A percentile compares a stretch with the other conserved stretches of the same genome.
These are phyloP conservation scores for Zosterops lateralis DNA, from an alignment of 2,113 vertebrate genomes.

Conservation along the genomic window DNA sequence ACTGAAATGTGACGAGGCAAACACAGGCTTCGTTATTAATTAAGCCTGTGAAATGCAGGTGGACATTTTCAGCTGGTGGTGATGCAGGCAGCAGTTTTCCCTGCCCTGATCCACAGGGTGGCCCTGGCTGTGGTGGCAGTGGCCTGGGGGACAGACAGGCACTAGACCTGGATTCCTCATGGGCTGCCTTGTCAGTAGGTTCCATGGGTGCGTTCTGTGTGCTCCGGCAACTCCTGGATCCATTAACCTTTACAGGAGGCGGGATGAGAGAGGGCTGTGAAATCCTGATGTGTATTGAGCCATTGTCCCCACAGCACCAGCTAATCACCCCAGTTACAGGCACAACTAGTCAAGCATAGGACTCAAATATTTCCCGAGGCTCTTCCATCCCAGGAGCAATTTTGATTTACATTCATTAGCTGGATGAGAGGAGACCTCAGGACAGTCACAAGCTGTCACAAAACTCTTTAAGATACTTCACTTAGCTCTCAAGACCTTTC, in stretches of 20 bases:
- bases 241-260: neutral
- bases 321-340: neutral
- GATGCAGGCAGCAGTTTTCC: neutral
- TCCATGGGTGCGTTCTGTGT: neutral
- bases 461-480: neutral
- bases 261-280: neutral
- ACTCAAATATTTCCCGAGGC: neutral
- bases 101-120: neutral
- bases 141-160: neutral
- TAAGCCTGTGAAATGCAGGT: neutral
- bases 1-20: neutral
- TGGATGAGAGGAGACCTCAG: neutral
- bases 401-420: neutral
- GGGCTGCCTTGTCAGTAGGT: neutral
- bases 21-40: neutral
- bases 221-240: neutral
- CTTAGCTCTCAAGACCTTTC: neutral
- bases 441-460: neutral
- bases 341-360: neutral
- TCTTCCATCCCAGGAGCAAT: neutral
- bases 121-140: neutral
- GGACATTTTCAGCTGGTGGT: neutral
- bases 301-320: neutral
- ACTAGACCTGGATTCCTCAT: accelerated
- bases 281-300: neutral